phyloP scores from a whole-genome alignment of 2,888 invertebrate genomes.

The Heterodera filipjevi region DNA sequence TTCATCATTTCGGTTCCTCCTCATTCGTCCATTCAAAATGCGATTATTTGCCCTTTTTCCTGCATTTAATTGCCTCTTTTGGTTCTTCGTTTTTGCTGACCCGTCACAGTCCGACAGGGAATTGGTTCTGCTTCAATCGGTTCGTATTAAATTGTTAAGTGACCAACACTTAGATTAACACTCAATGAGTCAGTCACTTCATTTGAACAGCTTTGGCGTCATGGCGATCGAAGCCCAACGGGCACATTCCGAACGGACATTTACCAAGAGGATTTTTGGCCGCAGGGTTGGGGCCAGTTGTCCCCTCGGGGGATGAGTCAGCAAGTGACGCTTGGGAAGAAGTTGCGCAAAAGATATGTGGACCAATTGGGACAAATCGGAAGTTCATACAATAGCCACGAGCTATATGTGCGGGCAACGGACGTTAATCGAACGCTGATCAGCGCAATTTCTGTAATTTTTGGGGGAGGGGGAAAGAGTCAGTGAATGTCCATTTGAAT shows the following conservation, averaged over 20 bases:
- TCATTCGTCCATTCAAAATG: background rate
- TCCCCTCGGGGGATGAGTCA: constrained; percentile 37
- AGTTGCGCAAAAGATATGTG: constrained; percentile 31
- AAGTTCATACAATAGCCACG: constrained; percentile 35
- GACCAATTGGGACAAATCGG: constrained; percentile 37
- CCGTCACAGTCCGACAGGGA: background rate
- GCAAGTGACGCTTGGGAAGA: constrained; percentile 36
- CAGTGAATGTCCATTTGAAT: background rate
- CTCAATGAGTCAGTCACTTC: background rate
- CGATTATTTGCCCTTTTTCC: background rate
- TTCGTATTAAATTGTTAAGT: background rate
- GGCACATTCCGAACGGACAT: constrained; percentile 34
- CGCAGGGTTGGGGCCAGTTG: constrained; percentile 40
- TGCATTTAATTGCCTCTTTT: background rate
- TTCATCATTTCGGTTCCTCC: background rate
- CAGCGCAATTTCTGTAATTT: constrained; percentile 39
- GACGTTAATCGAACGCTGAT: constrained; percentile 40
- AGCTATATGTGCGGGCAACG: constrained; percentile 36
- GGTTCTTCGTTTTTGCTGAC: background rate
- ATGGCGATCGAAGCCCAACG: constrained; percentile 39
- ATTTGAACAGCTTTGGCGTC: constrained; percentile 37
- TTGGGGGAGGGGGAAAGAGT: background rate
- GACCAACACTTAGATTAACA: background rate
- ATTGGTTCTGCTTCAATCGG: constrained; percentile 11
- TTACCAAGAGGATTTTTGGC: constrained; percentile 36